These are phyloP conservation scores for Odontomachus brunneus DNA, from an alignment of 1,140 invertebrate species.

Conservation along the genomic window DNA sequence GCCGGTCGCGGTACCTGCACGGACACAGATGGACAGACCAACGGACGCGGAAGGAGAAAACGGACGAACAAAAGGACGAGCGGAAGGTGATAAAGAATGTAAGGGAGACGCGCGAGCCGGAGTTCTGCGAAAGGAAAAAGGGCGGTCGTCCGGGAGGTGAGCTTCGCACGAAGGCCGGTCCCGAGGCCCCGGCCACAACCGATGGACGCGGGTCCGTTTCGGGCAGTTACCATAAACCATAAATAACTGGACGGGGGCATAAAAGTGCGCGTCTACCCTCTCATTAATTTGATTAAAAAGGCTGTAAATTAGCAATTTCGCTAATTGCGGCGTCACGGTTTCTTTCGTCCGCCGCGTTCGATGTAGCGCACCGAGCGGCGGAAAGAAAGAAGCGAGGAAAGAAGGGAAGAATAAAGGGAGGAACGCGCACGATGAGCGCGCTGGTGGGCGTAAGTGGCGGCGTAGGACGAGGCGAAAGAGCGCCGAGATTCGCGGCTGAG, in stretches of 20 bases:
- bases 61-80: constrained; percentile 25
- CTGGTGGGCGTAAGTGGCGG: background rate
- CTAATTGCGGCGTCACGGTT: constrained; percentile 73
- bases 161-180: constrained; percentile 9
- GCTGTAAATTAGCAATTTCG: constrained; percentile 74
- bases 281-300: constrained; percentile 78
- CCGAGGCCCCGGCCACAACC: constrained; percentile 41
- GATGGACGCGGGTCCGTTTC: constrained; percentile 65
- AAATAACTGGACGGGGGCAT: constrained; percentile 72
- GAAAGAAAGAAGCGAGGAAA: constrained; percentile 3
- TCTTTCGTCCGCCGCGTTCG: constrained; percentile 38
- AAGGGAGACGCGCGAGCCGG: constrained; percentile 12
- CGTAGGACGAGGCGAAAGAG: constrained; percentile 16
- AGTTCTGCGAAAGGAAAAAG: constrained; percentile 38
- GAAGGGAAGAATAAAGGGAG: constrained; percentile 16
- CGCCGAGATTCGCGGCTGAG: constrained; percentile 20
- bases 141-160: constrained; percentile 7
- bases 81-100: constrained; percentile 52
- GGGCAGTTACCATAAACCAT: constrained; percentile 75
- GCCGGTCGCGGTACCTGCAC: no score
- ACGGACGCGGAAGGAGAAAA: background rate
- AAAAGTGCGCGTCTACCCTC: constrained; percentile 67
- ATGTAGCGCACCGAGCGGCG: constrained; percentile 10
- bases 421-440: background rate
- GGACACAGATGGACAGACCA: no score